Conservation (phyloP, 2,113 vertebrate species). For the Poeciliopsis turrubarensis region DNA sequence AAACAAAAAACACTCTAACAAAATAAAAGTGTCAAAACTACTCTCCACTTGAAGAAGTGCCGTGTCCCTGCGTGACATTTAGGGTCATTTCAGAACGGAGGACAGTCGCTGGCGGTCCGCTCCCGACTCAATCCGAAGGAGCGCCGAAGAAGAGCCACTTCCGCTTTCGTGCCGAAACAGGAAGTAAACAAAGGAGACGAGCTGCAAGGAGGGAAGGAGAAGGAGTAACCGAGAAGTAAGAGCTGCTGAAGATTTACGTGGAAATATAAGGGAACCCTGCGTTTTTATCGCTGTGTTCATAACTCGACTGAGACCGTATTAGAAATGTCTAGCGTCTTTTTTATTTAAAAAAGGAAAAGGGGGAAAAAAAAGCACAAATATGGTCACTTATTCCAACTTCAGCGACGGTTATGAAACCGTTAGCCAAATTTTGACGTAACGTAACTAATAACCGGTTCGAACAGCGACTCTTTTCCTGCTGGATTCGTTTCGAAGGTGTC, state of each 20-base stretch:
- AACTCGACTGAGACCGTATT: background rate
- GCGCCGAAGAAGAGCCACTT: slow-evolving; percentile 40
- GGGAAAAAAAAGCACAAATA: background rate
- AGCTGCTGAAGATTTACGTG: background rate
- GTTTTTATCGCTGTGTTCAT: background rate
- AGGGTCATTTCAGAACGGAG: no score
- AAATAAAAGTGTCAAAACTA: no score
- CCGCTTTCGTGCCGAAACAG: slow-evolving; percentile 25
- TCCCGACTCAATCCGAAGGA: background rate
- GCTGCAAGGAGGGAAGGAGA: slow-evolving; percentile 49
- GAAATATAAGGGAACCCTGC: background rate
- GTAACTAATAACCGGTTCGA: background rate
- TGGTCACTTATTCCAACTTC: background rate
- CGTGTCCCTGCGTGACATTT: no score
- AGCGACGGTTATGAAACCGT: slow-evolving; percentile 8
- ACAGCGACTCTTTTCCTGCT: background rate
- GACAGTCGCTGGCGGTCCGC: background rate
- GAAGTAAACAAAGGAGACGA: slow-evolving; percentile 67
- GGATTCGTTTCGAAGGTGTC: background rate
- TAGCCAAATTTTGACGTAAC: background rate
- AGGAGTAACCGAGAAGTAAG: background rate
- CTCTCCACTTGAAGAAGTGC: no score
- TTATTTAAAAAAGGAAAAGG: no score
- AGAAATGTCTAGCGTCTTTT: background rate
- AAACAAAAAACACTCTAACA: no score